A percentile compares a stretch with the other conserved stretches of the same genome.
phyloP scores from a whole-genome alignment of 2,888 invertebrate species.

The Nineta flava region DNA sequence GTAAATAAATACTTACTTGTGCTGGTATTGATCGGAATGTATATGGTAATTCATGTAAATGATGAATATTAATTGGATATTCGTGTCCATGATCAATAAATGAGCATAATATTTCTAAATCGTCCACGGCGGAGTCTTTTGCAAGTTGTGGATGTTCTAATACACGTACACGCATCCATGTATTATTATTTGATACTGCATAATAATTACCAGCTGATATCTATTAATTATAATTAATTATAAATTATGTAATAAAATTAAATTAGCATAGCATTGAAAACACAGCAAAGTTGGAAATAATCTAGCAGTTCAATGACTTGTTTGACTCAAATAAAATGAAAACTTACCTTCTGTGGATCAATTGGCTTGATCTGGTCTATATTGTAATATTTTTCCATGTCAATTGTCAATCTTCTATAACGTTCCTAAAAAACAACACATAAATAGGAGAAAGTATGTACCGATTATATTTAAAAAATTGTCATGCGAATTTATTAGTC shows the following conservation, averaged over 20 bases:
- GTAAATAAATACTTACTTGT: constrained; percentile 34
- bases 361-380: neutral
- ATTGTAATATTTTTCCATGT: constrained; percentile 30
- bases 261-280: neutral
- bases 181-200: constrained; percentile 30
- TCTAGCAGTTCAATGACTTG: too few relatives aligned
- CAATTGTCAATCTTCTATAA: constrained; percentile 24
- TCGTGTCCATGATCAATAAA: constrained; percentile 65
- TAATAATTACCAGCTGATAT: constrained; percentile 21
- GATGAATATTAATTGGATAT: constrained; percentile 33
- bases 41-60: constrained; percentile 42
- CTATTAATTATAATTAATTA: constrained; percentile 5
- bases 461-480: too few relatives aligned
- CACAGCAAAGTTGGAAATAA: neutral
- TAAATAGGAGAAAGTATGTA: too few relatives aligned
- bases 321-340: too few relatives aligned
- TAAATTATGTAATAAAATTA: neutral
- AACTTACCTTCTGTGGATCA: too few relatives aligned
- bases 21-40: constrained; percentile 48
- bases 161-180: constrained; percentile 39
- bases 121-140: neutral
- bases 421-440: neutral
- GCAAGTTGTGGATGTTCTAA: constrained; percentile 28
- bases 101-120: constrained; percentile 35
- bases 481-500: too few relatives aligned